A percentile compares a stretch with the other conserved stretches of the same genome.
Evolutionary conservation across 2,888 invertebrate species (phyloP).

Genomic region (Pseudeuparius sepicola): DNA sequence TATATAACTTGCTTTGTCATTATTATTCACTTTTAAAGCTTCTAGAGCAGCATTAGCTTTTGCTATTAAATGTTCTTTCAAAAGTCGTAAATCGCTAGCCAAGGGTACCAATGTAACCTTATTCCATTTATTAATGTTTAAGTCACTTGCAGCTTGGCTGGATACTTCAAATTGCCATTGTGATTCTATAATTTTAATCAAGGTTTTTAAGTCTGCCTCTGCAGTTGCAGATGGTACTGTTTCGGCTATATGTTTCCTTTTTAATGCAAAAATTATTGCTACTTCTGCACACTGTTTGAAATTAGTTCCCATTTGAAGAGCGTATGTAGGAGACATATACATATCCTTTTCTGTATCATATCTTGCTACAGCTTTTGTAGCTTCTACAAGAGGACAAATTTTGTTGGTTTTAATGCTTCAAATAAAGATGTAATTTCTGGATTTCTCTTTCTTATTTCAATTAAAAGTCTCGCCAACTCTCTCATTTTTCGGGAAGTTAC

Average conservation of each 20-base stretch:
- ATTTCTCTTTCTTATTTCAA: conserved; percentile 11
- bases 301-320: conserved; percentile 17
- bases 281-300: conserved; percentile 18
- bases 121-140: conserved; percentile 22
- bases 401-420: conserved; percentile 12
- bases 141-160: conserved; percentile 15
- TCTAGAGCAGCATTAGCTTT: conserved; percentile 8
- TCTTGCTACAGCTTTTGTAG: conserved; percentile 14
- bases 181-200: conserved; percentile 20
- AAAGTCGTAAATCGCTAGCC: conserved; percentile 20
- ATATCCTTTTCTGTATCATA: conserved; percentile 13
- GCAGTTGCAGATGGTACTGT: conserved; percentile 15
- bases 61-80: conserved; percentile 15
- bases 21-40: conserved; percentile 9
- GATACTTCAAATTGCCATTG: conserved; percentile 20
- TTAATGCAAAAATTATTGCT: conserved; percentile 17
- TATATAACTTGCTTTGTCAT: conserved; percentile 14
- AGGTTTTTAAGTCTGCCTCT: conserved; percentile 22
- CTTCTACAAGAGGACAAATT: conserved; percentile 16
- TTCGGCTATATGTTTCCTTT: conserved; percentile 11
- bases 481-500: conserved; percentile 19
- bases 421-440: conserved; percentile 11
- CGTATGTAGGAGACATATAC: conserved; percentile 16
- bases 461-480: conserved; percentile 12
- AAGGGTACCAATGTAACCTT: conserved; percentile 21